Conservation (phyloP, 2,113 vertebrate species). For the Phrynosoma platyrhinos region DNA sequence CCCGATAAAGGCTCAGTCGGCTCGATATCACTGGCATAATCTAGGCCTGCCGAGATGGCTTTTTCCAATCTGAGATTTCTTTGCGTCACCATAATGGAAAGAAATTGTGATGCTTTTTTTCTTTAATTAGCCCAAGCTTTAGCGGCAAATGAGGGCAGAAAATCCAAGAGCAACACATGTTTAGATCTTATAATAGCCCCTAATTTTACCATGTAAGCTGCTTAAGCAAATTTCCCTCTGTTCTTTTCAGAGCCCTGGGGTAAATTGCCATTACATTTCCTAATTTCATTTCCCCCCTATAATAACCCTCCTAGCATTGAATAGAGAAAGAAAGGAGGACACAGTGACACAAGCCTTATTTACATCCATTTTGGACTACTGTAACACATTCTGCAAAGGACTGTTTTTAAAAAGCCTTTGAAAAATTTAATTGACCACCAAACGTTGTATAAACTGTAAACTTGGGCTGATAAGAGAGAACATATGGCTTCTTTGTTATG, state of each 20-base stretch:
- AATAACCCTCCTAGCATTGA: no score
- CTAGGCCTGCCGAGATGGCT: constrained; percentile 19
- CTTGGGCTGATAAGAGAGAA: no score
- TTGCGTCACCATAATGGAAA: constrained; percentile 38
- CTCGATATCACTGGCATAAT: constrained; percentile 61
- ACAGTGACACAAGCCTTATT: no score
- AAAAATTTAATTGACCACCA: no score
- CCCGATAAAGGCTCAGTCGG: constrained; percentile 61
- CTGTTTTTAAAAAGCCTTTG: no score
- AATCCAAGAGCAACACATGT: neutral
- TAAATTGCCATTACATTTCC: neutral
- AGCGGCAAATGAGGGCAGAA: constrained; percentile 18
- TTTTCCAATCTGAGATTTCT: neutral
- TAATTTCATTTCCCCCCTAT: neutral
- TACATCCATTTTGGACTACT: no score
- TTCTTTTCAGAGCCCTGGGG: neutral
- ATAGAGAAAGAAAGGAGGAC: no score
- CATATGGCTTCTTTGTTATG: no score
- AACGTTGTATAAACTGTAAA: no score
- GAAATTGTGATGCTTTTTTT: constrained; percentile 9
- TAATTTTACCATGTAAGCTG: neutral
- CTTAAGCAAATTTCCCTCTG: neutral
- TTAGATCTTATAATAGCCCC: neutral
- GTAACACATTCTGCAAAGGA: no score
- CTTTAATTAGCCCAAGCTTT: neutral